A percentile compares a stretch with the other conserved stretches of the same genome.
phyloP scores from a whole-genome alignment of 2,113 vertebrate genomes.

The Etheostoma cragini region DNA sequence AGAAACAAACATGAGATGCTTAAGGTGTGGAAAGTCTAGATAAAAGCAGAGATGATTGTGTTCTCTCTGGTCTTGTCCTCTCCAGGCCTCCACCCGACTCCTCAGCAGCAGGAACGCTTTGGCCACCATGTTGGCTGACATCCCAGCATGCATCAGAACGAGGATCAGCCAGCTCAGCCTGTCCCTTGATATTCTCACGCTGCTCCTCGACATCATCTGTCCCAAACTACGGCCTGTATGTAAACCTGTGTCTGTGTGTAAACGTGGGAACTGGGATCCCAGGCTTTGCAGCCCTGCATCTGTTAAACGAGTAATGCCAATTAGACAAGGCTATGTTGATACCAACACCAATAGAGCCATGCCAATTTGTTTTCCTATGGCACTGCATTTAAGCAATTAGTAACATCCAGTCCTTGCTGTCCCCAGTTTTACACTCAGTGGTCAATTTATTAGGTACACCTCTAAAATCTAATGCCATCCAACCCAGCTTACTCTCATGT shows the following conservation, averaged over 20 bases:
- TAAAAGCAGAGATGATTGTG: neutral
- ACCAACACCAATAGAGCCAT: too few species aligned
- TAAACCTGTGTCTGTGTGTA: neutral
- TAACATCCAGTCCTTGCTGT: neutral
- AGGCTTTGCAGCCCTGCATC: neutral
- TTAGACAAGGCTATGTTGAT: too few species aligned
- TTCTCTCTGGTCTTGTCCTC: constrained; percentile 21
- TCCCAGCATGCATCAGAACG: constrained; percentile 83
- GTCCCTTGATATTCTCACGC: constrained; percentile 88
- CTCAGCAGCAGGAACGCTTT: constrained; percentile 86
- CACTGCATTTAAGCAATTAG: neutral
- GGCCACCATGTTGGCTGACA: constrained; percentile 86
- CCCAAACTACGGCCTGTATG: constrained; percentile 92
- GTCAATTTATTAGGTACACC: too few species aligned
- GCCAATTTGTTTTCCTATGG: too few species aligned
- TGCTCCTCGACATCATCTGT: constrained; percentile 92
- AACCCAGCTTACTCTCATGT: too few species aligned
- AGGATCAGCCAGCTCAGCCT: constrained; percentile 82
- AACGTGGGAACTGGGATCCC: neutral
- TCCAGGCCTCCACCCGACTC: constrained; percentile 85
- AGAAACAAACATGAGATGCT: neutral
- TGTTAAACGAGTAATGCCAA: neutral
- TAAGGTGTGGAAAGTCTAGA: neutral
- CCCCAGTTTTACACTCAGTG: neutral
- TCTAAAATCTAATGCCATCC: neutral